These are phyloP conservation scores for Acrossocheilus fasciatus DNA, from an alignment of 2,797 vertebrate species.

Conservation along the genomic window DNA sequence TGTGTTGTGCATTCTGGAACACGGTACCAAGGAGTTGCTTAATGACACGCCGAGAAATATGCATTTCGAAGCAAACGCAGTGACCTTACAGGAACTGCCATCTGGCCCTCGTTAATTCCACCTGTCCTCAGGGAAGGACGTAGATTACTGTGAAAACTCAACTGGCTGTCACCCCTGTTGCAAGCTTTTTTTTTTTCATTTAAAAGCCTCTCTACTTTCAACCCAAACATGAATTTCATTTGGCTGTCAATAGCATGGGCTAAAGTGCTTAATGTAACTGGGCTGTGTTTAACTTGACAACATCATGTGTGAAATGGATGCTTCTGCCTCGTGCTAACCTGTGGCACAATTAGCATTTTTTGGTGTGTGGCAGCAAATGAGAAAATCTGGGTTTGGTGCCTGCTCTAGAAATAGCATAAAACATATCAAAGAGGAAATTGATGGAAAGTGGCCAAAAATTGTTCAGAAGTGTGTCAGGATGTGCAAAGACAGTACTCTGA, in stretches of 20 bases:
- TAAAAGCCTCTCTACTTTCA: constrained; percentile 50
- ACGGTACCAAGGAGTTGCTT: constrained; percentile 43
- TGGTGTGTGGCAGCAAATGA: not conserved
- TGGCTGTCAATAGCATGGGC: constrained; percentile 47
- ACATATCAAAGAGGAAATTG: not conserved
- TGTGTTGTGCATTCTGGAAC: constrained; percentile 47
- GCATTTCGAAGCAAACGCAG: constrained; percentile 60
- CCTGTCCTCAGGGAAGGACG: constrained; percentile 64
- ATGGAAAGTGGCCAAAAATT: not conserved
- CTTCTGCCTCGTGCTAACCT: constrained; percentile 7
- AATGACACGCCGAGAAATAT: constrained; percentile 60
- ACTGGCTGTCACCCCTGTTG: constrained; percentile 33
- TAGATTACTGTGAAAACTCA: constrained; percentile 58
- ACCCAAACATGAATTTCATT: constrained; percentile 53
- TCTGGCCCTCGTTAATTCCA: constrained; percentile 66
- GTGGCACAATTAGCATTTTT: not conserved
- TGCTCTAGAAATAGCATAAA: not conserved
- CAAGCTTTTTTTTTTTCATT: constrained; percentile 42
- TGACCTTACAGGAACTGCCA: constrained; percentile 68
- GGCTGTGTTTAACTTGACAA: constrained; percentile 54
- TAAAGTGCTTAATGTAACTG: constrained; percentile 39
- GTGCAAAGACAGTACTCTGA: not conserved
- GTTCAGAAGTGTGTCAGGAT: not conserved
- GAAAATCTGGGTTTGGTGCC: not conserved
- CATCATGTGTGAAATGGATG: constrained; percentile 18